phyloP scores from a whole-genome alignment of 2,888 invertebrate species.

The Formica aserva region DNA sequence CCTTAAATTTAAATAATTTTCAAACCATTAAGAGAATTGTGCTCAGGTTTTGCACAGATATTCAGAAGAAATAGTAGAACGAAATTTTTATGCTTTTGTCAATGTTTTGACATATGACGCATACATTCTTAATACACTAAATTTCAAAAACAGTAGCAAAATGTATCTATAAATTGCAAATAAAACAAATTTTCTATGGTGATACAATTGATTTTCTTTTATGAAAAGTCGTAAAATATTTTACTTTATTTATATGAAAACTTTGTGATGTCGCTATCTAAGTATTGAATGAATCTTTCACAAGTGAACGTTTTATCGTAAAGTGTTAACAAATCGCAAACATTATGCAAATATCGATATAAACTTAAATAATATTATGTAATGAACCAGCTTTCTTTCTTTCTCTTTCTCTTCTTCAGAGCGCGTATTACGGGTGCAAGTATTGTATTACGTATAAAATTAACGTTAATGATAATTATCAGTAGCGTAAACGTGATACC shows the following conservation, averaged over 20 bases:
- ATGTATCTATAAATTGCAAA: neutral
- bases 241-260: neutral
- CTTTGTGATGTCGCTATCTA: neutral
- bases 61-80: too few species aligned
- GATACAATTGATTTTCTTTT: neutral
- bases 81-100: too few species aligned
- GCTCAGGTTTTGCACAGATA: too few species aligned
- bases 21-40: too few species aligned
- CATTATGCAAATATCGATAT: neutral
- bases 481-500: constrained; percentile 53
- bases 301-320: neutral
- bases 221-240: neutral
- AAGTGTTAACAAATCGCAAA: neutral
- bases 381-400: neutral
- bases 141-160: neutral
- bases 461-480: constrained; percentile 53
- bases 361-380: neutral
- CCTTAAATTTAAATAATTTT: too few species aligned
- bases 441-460: constrained; percentile 43
- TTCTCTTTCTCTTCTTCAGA: constrained; percentile 1
- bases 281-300: neutral
- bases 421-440: constrained; percentile 2
- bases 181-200: neutral
- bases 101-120: too few species aligned
- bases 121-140: neutral